Evolutionary conservation across 2,797 vertebrate species (phyloP).

Genomic region (Diplodus puntazzo): DNA sequence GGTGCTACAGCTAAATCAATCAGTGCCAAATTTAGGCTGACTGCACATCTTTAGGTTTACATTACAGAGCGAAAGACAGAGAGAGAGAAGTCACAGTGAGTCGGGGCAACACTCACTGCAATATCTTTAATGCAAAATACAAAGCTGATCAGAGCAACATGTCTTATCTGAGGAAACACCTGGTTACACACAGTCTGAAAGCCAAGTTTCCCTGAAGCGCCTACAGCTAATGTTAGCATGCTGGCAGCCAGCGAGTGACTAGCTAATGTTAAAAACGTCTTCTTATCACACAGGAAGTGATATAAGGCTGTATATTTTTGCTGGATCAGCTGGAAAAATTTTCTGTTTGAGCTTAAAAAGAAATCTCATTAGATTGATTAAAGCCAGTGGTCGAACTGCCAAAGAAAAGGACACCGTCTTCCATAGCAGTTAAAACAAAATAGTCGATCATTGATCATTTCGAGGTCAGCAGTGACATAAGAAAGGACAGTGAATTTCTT

Average conservation of each 20-base stretch:
- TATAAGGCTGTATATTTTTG: neutral
- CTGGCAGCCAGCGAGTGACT: neutral
- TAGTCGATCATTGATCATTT: neutral
- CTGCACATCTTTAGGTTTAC: no score
- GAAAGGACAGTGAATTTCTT: neutral
- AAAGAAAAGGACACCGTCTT: slow-evolving; percentile 8
- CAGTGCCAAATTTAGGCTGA: no score
- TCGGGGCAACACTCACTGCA: no score
- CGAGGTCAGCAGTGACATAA: neutral
- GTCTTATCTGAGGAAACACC: no score
- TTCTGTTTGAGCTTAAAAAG: neutral
- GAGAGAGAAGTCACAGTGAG: no score
- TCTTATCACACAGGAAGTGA: neutral
- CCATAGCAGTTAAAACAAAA: neutral
- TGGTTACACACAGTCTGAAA: no score
- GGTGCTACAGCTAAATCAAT: no score
- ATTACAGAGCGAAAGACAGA: no score
- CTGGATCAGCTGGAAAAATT: neutral
- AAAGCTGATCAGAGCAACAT: no score
- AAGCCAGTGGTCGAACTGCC: neutral
- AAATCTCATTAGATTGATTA: neutral
- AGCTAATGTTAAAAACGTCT: neutral
- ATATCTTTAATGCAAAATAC: no score
- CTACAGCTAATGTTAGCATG: no score
- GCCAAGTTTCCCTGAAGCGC: no score